Base-by-base conservation (phyloP, 2,113 vertebrate species). In the Galeopterus variegatus region DNA sequence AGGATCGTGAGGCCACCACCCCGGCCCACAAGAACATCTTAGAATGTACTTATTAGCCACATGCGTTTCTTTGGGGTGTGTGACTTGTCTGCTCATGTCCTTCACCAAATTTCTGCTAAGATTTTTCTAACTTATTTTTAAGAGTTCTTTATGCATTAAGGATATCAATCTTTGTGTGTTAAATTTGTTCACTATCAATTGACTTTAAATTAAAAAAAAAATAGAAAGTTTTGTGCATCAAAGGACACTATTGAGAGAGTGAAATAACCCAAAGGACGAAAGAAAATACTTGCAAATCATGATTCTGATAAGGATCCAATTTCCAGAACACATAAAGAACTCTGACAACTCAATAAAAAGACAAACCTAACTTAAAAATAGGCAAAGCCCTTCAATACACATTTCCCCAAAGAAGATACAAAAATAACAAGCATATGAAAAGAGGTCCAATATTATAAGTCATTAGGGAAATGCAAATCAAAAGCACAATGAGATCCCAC, bases 371-470 rank as follows among this genome's bases (percentile, higher is more conserved):
- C 62, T 52, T 11, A 83, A 72, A 90, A 92, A 28, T 28, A 45
- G 54, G 31, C 31, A 56, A 91, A 82, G 52, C 36, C 8, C 54
- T 24, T 48, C 24, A 13, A 70, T 8, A 48, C 65, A 82, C 36
- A 65, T 18, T 65, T 65, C 48, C 65, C 58, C 58, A 76, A 41
- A 65, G 80, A 54, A 18, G 48, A 41, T 23, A 24, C 5, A 28
- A 69, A 56, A 48, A 52, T 15, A 56, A 33, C 48, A 85, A n/a
- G 45, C 1, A 56, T 26, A 9, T 33, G 48, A 45, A 56, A 76
- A 50, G 26, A 45, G n/a, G n/a, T n/a, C 58, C 48, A 13, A 1
- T 5, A 0, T 18, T n/a, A 41, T 2, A 12, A 2, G 58, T 41
- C 11, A 6, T 73, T 10, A 41, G 33, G 54, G 23, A 73, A 64